Base-by-base conservation (phyloP, 2,113 vertebrate species). In the Lagopus leucura region DNA sequence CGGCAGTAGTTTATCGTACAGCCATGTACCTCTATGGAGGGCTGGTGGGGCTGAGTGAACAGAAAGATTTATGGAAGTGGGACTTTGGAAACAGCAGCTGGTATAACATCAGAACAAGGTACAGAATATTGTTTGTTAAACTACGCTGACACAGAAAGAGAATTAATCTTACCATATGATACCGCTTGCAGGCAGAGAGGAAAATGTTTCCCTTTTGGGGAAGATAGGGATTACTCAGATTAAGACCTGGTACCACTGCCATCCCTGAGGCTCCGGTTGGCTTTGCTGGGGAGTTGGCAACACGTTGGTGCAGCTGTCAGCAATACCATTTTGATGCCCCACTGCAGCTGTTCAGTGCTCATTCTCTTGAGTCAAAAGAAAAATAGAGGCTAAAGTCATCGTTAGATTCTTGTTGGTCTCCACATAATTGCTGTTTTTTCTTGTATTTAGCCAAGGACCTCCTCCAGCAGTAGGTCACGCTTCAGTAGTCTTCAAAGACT, bases 21-120 rank as follows among this genome's bases (percentile, higher is more conserved):
- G 97, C 94, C 91, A 98, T 99, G 98, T 99, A 98, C 94, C 94
- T 99, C 91, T 99, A 98, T 0, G 98, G 98, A 48, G 98, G 98
- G 15, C 83, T 99, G 94, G 97, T 97, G 86, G 98, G 98, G 45
- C 93, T 99, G 66, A 96, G 84, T 13, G 98, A 99, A 91, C 98
- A 98, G 96, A 98, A 96, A 52, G 98, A 99, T 95, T 97, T 99
- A 84, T 98, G 98, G 98, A 98, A 76, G 80, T 99, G 98, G 98
- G 98, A 97, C 79, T 97, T 97, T 22, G 58, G 43, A 78, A 97
- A 67, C 93, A 91, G 95, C 69, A 96, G 74, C n/a, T 99, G 98
- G 98, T 98, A 93, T 91, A 97, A 70, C 78, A 98, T 99, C 94
- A 98, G 76, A 96, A 97, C 93, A 77, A 98, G 95, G 99, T 98